phyloP scores from a whole-genome alignment of 2,888 invertebrate genomes.

The Drosophila ezoana region DNA sequence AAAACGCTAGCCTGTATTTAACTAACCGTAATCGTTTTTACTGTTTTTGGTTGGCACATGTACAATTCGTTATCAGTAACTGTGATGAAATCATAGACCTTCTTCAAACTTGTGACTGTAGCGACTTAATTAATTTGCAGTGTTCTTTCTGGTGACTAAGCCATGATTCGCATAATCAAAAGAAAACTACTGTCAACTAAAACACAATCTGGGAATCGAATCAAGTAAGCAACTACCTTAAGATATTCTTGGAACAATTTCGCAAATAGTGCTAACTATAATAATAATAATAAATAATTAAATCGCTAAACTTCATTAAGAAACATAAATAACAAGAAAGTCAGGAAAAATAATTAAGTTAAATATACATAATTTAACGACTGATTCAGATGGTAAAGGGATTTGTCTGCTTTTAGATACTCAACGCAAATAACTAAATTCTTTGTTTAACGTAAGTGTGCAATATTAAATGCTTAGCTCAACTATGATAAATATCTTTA shows the following conservation, averaged over 20 bases:
- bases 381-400: too few relatives aligned
- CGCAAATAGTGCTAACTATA: background rate
- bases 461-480: background rate
- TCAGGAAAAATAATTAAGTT: too few relatives aligned
- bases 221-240: background rate
- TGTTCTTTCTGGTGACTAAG: conserved; percentile 33
- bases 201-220: conserved; percentile 1
- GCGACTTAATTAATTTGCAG: background rate
- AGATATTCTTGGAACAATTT: background rate
- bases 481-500: background rate
- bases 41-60: too few relatives aligned
- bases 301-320: too few relatives aligned
- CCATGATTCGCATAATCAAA: background rate
- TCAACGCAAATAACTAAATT: too few relatives aligned
- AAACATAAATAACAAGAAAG: too few relatives aligned
- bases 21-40: background rate
- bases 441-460: too few relatives aligned
- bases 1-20: background rate
- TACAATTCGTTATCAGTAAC: conserved; percentile 4
- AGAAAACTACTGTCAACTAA: conserved; percentile 7
- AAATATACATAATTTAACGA: too few relatives aligned
- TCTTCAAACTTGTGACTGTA: background rate
- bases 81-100: conserved; percentile 26
- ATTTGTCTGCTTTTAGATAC: too few relatives aligned
- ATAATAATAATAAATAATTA: too few relatives aligned